These are phyloP conservation scores for Drosophila repleta DNA, from an alignment of 1,140 invertebrate genomes.

Conservation along the genomic window DNA sequence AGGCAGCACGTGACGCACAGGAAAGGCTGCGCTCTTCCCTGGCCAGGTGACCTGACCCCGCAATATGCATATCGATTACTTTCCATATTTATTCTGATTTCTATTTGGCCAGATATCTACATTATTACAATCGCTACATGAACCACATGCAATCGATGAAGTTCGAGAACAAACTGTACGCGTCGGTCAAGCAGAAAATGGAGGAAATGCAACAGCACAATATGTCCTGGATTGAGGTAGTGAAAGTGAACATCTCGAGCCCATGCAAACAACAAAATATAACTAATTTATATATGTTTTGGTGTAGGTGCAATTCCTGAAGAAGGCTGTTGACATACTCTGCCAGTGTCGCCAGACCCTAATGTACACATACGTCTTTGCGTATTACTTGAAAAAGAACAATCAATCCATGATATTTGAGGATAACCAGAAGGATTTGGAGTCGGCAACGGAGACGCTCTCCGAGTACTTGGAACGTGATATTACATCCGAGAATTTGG, in stretches of 20 bases:
- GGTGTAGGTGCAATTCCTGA: slow-evolving; percentile 95
- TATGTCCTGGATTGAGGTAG: slow-evolving; percentile 99
- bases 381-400: slow-evolving; percentile 98
- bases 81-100: neutral
- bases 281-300: neutral
- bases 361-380: slow-evolving; percentile 99
- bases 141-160: slow-evolving; percentile 99
- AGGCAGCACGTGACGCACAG: slow-evolving; percentile 97
- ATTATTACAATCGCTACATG: slow-evolving; percentile 99
- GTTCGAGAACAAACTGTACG: slow-evolving; percentile 98
- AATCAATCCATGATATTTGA: slow-evolving; percentile 99
- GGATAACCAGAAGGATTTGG: slow-evolving; percentile 99
- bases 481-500: slow-evolving; percentile 98
- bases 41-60: slow-evolving; percentile 59
- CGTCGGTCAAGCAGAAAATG: slow-evolving; percentile 98
- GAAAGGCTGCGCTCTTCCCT: slow-evolving; percentile 95
- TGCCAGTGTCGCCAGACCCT: slow-evolving; percentile 98
- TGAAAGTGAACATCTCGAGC: neutral
- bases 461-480: slow-evolving; percentile 99
- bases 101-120: slow-evolving; percentile 90
- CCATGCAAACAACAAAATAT: neutral
- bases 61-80: neutral
- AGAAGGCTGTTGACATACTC: slow-evolving; percentile 98
- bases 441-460: slow-evolving; percentile 97
- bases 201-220: slow-evolving; percentile 99